A percentile compares a stretch with the other conserved stretches of the same genome.
Evolutionary conservation across 2,113 vertebrate genomes (phyloP).

Genomic region (Cercopithecus mona): DNA sequence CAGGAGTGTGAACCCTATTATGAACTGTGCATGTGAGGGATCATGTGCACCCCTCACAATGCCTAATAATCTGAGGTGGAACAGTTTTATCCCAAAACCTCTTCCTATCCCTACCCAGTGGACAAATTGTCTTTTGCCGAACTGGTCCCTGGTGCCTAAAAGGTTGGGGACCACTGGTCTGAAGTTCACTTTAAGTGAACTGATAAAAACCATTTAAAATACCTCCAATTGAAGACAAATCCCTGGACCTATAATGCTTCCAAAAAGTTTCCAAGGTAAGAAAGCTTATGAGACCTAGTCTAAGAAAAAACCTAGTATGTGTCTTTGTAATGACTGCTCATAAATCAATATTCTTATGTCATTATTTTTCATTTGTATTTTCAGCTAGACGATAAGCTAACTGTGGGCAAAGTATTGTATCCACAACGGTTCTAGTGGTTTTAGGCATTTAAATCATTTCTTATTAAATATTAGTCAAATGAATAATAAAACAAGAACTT

Average conservation of each 20-base stretch:
- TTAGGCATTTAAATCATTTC: background rate
- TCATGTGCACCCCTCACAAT: no score
- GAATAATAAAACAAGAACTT: slow-evolving; percentile 28
- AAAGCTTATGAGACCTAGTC: background rate
- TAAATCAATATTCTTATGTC: background rate
- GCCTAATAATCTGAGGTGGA: no score
- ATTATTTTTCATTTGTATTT: background rate
- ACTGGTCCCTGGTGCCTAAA: no score
- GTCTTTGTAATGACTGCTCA: background rate
- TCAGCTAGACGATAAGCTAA: background rate
- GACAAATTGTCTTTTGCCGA: no score
- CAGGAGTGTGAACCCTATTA: no score
- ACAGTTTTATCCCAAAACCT: no score
- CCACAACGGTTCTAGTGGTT: background rate
- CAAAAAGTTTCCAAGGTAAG: background rate
- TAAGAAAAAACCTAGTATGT: background rate
- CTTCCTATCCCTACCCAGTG: no score
- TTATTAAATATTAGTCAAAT: slow-evolving; percentile 15
- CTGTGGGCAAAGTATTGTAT: background rate
- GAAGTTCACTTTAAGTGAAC: background rate
- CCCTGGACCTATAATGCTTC: background rate
- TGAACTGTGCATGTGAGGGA: no score
- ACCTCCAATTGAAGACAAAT: background rate
- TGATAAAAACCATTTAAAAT: slow-evolving; percentile 17
- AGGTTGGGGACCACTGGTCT: no score